Base-by-base conservation (phyloP, 2,888 invertebrate genomes). In the Erynnis tages region DNA sequence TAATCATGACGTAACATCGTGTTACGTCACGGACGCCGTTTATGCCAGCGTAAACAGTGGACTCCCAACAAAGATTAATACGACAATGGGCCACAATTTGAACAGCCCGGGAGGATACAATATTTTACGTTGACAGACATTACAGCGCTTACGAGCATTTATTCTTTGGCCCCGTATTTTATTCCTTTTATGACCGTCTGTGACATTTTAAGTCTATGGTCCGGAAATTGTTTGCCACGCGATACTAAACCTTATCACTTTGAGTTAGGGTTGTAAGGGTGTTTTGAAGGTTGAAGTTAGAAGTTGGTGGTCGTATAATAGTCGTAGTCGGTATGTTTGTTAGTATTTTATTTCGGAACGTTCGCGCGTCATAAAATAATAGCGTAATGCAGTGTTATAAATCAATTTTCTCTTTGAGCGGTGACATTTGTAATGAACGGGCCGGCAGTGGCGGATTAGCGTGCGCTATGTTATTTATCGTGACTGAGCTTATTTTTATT, bases 111-210 rank as follows among this genome's bases (percentile, higher is more conserved):
- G 86, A 88, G 88, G 88, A 88, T 88, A 85, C 85, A 83, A 89
- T 88, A 88, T 88, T 87, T 88, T 84, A 89, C 76, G 85, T 85
- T 87, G 89, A 88, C 88, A 88, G 89, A 87, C 86, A 82, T 86
- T 86, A 87, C 86, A 87, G 79, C 84, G 82, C 83, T 87, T 88
- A 88, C 85, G 82, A 87, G 75, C 88, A 82, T 84, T 89, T 87
- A 88, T 88, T 88, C 88, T 88, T 89, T 86, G 87, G 86, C 81
- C 82, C 80, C 87, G 86, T 89, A 88, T 88, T 88, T 89, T 89
- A 88, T 88, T 86, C 85, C 85, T 84, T 89, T 88, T 88, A 88
- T 88, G 88, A 89, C 86, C 84, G 81, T 74, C 78, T 67, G 69
- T 66, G 62, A 71, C 77, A 74, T 54, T 60, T 57, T 68, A 59